A percentile compares a stretch with the other conserved stretches of the same genome.
Evolutionary conservation across 2,888 invertebrate species (phyloP).

Genomic region (Callyntrura guangdongensis): DNA sequence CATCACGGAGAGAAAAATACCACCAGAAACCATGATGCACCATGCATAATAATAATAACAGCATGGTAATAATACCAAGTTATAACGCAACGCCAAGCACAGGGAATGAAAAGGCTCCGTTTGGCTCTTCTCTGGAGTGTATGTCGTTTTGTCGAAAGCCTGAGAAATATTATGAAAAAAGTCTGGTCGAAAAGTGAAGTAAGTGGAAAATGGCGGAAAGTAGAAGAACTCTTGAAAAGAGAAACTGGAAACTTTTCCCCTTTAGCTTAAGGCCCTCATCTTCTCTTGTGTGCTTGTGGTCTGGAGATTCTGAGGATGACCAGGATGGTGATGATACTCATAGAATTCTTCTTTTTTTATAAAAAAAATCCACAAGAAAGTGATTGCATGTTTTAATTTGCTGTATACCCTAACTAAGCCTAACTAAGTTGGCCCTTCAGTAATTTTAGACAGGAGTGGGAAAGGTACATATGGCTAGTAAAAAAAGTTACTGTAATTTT

Average conservation of each 20-base stretch:
- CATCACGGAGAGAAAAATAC: slow-evolving; percentile 2
- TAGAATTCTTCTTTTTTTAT: neutral
- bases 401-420: neutral
- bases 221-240: neutral
- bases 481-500: neutral
- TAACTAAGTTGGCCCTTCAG: neutral
- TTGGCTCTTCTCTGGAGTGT: neutral
- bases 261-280: slow-evolving; percentile 47
- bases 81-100: neutral
- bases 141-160: neutral
- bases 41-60: slow-evolving; percentile 4
- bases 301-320: neutral
- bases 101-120: neutral
- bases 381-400: neutral
- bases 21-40: neutral
- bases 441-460: neutral
- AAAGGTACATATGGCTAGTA: neutral
- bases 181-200: neutral
- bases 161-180: neutral
- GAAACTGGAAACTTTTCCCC: slow-evolving; percentile 51
- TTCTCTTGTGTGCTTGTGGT: neutral
- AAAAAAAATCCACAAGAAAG: neutral
- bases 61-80: neutral
- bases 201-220: neutral
- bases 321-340: neutral